Base-by-base conservation (phyloP, 1,140 invertebrate genomes). In the Cyphomyrmex costatus region DNA sequence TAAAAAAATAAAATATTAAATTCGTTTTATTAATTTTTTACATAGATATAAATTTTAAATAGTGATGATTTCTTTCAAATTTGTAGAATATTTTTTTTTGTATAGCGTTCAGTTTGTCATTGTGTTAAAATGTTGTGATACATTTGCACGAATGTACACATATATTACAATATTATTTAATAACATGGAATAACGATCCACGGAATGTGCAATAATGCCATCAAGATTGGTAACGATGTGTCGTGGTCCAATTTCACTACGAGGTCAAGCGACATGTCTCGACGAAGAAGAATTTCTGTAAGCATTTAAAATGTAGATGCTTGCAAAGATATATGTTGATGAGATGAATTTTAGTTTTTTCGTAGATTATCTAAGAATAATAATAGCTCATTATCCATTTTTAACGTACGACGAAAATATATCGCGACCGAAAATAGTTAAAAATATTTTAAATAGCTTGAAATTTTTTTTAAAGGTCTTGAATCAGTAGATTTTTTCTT, bases 201-300 rank as follows among this genome's bases (percentile, higher is more conserved):
- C 49, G 30, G 63, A 70, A 80, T 80, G 63, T 56, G 30, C 63
- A 80, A 70, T 80, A 80, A 80, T 24, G 63, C 10, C 63, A 70
- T 16, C 33, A 51, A 27, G 61, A 74, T 83, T 76, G 56, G 42
- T 83, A 76, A 76, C 21, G 21, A 80, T 42, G 24, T 56, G 30
- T 56, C 63, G 49, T 66, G 93, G 92, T 79, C 91, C 82, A 66
- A 91, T 89, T 65, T 94, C 90, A 8, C 89, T 88, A 6, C 92
- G 16, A 49, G 92, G 53, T 68, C 91, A 90, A 60, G 85, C 91
- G 60, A 89, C 66, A 19, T 78, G 58, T 78, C 74, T 61, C 19
- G 16, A 61, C 14, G n/a, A 68, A n/a, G 63, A 56, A 70, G 78
- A 80, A 70, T 56, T 80, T 80, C 78, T 70, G 21, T 30, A 36